Percentiles rank a stretch among this genome's conserved stretches.
phyloP scores from a whole-genome alignment of 2,113 vertebrate species.

The Microcebus griseorufus region DNA sequence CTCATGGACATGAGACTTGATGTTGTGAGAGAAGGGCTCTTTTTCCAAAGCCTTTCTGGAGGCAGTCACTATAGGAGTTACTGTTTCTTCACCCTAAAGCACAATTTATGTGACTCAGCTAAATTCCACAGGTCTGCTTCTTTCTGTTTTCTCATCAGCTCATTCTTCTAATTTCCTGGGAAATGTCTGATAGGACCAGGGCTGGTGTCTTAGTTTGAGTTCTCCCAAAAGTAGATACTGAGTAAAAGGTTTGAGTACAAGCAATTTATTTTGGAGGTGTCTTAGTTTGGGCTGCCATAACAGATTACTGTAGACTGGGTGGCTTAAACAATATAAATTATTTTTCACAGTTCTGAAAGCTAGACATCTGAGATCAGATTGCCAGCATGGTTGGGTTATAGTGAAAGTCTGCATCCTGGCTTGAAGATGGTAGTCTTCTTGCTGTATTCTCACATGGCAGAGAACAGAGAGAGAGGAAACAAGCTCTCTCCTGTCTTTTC shows the following conservation, averaged over 20 bases:
- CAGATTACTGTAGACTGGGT: background rate
- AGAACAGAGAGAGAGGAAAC: background rate
- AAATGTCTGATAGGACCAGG: background rate
- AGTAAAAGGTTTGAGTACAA: background rate
- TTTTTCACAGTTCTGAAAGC: background rate
- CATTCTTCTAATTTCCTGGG: background rate
- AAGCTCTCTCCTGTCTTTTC: background rate
- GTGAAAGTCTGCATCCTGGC: background rate
- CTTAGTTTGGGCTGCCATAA: background rate
- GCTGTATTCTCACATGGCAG: background rate
- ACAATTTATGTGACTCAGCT: background rate
- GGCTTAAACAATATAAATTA: background rate
- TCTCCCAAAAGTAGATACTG: background rate
- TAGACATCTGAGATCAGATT: background rate
- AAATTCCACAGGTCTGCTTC: background rate
- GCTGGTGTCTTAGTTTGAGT: background rate
- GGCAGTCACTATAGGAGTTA: background rate
- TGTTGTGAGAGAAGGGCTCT: background rate
- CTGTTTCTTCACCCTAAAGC: background rate
- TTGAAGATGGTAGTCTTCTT: background rate
- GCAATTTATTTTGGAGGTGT: background rate
- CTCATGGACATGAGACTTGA: background rate
- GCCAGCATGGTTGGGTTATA: background rate
- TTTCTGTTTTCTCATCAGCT: background rate
- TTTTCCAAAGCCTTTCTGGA: background rate